These are phyloP conservation scores for Adelognathus sp. DNA, from an alignment of 2,888 invertebrate genomes.

Conservation along the genomic window DNA sequence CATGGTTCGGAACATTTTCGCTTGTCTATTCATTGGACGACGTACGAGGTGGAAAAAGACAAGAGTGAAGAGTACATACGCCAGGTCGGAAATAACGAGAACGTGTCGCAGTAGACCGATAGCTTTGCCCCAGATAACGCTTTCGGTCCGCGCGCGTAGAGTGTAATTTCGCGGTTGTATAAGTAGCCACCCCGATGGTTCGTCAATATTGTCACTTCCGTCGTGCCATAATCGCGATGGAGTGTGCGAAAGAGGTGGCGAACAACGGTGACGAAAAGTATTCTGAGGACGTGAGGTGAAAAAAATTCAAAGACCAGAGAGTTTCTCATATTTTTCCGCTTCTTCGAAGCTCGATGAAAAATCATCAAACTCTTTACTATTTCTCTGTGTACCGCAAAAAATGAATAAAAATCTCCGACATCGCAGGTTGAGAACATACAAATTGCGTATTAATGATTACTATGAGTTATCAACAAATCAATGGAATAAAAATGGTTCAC, in stretches of 20 bases:
- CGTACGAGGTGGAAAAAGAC: not conserved
- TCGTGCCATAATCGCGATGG: not conserved
- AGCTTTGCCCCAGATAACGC: not conserved
- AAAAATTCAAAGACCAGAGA: not conserved
- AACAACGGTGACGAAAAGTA: not conserved
- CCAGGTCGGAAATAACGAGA: not conserved
- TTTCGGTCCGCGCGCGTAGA: not conserved
- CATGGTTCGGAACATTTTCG: too few relatives aligned
- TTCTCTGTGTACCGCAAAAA: too few relatives aligned
- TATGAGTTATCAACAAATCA: too few relatives aligned
- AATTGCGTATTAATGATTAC: too few relatives aligned
- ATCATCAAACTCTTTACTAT: not conserved
- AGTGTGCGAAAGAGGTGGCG: not conserved
- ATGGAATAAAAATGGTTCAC: too few relatives aligned
- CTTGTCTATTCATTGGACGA: not conserved
- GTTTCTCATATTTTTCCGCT: not conserved
- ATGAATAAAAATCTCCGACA: not conserved
- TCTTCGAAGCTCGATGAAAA: not conserved
- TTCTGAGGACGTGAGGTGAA: not conserved
- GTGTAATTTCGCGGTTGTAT: slow-evolving; percentile 6
- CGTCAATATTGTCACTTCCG: slow-evolving; percentile 8
- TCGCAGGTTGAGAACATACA: too few relatives aligned
- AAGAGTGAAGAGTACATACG: not conserved
- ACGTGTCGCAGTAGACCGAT: not conserved
- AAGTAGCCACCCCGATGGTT: not conserved